Percentiles rank a stretch among this genome's conserved stretches.
Evolutionary conservation across 2,797 vertebrate genomes (phyloP).

Genomic region (Chelidonichthys spinosus): DNA sequence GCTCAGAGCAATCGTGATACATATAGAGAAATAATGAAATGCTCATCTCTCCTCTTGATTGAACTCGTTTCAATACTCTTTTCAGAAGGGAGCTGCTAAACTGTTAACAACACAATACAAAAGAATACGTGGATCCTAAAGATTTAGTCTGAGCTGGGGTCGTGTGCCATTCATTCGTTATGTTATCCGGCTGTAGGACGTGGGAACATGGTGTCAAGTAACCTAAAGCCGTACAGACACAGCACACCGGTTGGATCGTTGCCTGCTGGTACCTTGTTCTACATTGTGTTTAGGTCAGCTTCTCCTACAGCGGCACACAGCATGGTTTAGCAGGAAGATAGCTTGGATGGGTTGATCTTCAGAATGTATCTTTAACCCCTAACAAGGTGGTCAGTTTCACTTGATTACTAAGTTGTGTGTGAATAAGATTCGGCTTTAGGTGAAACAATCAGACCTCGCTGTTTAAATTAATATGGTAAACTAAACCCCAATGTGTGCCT

Average conservation of each 20-base stretch:
- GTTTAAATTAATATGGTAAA: no score
- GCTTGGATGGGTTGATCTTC: no score
- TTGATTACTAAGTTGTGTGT: no score
- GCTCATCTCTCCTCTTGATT: not conserved
- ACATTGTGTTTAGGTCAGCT: conserved; percentile 18
- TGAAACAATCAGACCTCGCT: no score
- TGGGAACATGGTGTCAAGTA: conserved; percentile 19
- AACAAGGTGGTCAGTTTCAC: no score
- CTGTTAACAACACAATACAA: not conserved
- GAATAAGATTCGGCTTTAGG: no score
- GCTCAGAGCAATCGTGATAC: no score
- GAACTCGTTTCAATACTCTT: not conserved
- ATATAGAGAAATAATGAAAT: not conserved
- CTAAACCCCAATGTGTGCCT: no score
- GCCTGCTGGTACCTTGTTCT: not conserved
- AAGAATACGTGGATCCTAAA: not conserved
- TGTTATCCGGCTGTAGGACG: conserved; percentile 9
- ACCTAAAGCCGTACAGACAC: conserved; percentile 2
- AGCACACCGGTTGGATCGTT: not conserved
- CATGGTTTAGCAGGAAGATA: not conserved
- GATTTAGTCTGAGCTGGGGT: not conserved
- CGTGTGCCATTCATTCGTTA: not conserved
- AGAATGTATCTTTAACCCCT: no score
- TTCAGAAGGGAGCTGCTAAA: not conserved
- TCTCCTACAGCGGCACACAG: conserved; percentile 12